Base-by-base conservation (phyloP, 2,888 invertebrate genomes). In the Drosophila kanekoi region DNA sequence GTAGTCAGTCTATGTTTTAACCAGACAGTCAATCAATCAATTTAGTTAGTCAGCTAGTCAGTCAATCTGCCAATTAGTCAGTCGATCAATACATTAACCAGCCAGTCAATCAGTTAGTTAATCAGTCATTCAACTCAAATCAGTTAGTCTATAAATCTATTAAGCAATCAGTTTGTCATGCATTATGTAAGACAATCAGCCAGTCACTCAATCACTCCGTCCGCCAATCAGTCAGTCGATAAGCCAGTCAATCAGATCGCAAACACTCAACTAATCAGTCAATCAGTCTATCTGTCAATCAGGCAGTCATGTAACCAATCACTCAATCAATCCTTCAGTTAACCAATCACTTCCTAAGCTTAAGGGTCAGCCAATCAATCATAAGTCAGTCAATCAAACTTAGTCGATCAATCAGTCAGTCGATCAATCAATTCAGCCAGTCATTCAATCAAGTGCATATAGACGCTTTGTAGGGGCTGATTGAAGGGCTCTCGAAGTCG, bases 351-450 rank as follows among this genome's bases (percentile, higher is more conserved):
- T n/a, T n/a, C n/a, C n/a, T n/a, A n/a, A n/a, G n/a, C n/a, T n/a
- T n/a, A n/a, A n/a, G n/a, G n/a, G n/a, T 37, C n/a, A 37, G 2
- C n/a, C 35, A 2, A 5, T 37, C 37, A 37, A 1, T n/a, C 13
- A n/a, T n/a, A 1, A 23, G n/a, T n/a, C 48, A 18, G 20, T 38
- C 49, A 20, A 14, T 49, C 37, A 49, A 37, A 32, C 45, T n/a
- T n/a, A n/a, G 5, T 37, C n/a, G 1, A 1, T 37, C 13, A 37
- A 4, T n/a, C 5, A 23, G n/a, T n/a, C 48, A 18, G 20, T 38
- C 49, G n/a, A 14, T 49, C 37, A 49, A 37, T 37, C 49, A 23
- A 20, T 14, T 20, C 49, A 20, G 37, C 37, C 49, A 20, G 37
- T 49, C 49, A 37, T 14, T 49, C 49, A 23, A 20, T 11, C 37